Evolutionary conservation across 2,113 vertebrate genomes (phyloP).

Genomic region (Cricetomys ansorgei): DNA sequence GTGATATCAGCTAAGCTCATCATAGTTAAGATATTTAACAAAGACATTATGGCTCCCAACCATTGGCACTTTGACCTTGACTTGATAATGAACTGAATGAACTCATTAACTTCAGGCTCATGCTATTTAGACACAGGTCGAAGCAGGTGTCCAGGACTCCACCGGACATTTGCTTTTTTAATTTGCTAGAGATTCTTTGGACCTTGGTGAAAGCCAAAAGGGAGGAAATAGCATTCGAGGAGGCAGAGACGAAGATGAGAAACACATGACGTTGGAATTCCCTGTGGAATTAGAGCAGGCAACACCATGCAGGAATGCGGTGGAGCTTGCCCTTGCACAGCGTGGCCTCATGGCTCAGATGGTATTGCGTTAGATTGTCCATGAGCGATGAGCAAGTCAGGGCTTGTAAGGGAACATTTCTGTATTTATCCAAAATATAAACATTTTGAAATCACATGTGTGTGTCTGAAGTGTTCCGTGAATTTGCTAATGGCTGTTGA

Average conservation of each 20-base stretch:
- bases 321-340: slow-evolving; percentile 71
- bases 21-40: neutral
- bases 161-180: slow-evolving; percentile 81
- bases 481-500: slow-evolving; percentile 44
- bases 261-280: slow-evolving; percentile 84
- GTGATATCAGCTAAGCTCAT: neutral
- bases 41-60: slow-evolving; percentile 6
- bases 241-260: slow-evolving; percentile 86
- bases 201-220: slow-evolving; percentile 83
- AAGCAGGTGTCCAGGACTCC: slow-evolving; percentile 80
- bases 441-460: slow-evolving; percentile 12
- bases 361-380: slow-evolving; percentile 65
- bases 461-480: slow-evolving; percentile 9
- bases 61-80: slow-evolving; percentile 48
- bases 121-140: slow-evolving; percentile 75
- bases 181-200: slow-evolving; percentile 85
- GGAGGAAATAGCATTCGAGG: slow-evolving; percentile 85
- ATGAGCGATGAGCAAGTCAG: neutral
- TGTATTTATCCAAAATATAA: slow-evolving; percentile 49
- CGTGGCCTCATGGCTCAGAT: slow-evolving; percentile 60
- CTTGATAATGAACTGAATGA: slow-evolving; percentile 62
- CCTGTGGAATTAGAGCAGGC: slow-evolving; percentile 80
- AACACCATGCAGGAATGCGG: slow-evolving; percentile 65
- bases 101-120: slow-evolving; percentile 66
- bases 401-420: slow-evolving; percentile 34